Evolutionary conservation across 2,113 vertebrate species (phyloP).

Genomic region (Lagopus leucura): DNA sequence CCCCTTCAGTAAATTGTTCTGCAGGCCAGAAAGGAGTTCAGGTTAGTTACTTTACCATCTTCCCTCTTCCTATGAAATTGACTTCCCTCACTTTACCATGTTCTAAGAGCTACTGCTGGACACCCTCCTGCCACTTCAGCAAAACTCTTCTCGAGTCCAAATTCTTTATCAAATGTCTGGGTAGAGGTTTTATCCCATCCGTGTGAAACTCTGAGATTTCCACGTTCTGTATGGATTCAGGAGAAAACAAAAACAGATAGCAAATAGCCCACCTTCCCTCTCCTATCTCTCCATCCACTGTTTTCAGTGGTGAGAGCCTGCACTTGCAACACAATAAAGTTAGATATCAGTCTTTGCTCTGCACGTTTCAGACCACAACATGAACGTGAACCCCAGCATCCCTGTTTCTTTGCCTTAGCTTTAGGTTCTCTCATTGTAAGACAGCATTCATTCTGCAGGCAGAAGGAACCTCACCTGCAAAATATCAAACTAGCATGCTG

Average conservation of each 20-base stretch:
- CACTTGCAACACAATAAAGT: background rate
- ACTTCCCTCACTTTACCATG: background rate
- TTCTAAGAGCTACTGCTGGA: background rate
- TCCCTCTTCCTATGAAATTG: background rate
- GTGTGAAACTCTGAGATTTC: background rate
- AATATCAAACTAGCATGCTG: slow-evolving; percentile 1
- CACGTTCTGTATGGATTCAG: background rate
- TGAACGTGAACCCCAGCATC: background rate
- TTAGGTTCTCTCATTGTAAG: slow-evolving; percentile 30
- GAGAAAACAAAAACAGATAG: background rate
- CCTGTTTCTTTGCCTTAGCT: background rate
- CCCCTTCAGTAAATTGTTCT: slow-evolving; percentile 41
- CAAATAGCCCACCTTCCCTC: accelerated
- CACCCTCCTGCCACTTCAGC: background rate
- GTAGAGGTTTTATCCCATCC: background rate
- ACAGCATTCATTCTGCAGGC: slow-evolving; percentile 33
- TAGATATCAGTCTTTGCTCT: background rate
- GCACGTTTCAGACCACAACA: slow-evolving; percentile 8
- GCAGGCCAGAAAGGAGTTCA: background rate
- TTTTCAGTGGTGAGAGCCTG: background rate
- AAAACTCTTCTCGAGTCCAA: background rate
- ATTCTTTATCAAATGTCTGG: background rate
- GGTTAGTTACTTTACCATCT: background rate
- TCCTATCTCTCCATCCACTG: background rate
- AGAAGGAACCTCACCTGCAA: slow-evolving; percentile 34